phyloP scores from a whole-genome alignment of 1,140 invertebrate genomes.

The Idris sp. region DNA sequence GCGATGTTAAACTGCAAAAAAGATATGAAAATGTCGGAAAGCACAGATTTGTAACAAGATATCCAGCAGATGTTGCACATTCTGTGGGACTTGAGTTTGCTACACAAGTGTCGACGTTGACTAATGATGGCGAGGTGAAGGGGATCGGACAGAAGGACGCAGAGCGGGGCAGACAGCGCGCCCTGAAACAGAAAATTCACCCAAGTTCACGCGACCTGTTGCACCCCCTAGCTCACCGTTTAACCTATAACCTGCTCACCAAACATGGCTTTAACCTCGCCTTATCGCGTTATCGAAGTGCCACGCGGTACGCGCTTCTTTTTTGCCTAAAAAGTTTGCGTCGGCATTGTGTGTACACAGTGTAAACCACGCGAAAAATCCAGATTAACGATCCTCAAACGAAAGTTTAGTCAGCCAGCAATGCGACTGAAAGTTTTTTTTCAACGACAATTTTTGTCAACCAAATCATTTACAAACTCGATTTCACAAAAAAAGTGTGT shows the following conservation, averaged over 20 bases:
- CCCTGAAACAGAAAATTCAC: conserved; percentile 78
- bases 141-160: conserved; percentile 65
- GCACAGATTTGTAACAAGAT: conserved; percentile 66
- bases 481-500: too few species aligned
- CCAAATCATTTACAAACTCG: too few species aligned
- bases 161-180: conserved; percentile 70
- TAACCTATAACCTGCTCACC: conserved; percentile 79
- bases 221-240: conserved; percentile 78
- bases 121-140: conserved; percentile 77
- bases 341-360: conserved; percentile 33
- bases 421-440: too few species aligned
- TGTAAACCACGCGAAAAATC: conserved; percentile 48
- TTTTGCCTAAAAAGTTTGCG: conserved; percentile 59
- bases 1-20: too few species aligned
- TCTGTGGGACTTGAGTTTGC: conserved; percentile 71
- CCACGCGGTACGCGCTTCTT: conserved; percentile 56
- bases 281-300: conserved; percentile 78
- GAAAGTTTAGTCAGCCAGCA: too few species aligned
- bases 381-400: conserved; percentile 33
- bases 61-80: conserved; percentile 75
- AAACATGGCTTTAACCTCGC: conserved; percentile 79
- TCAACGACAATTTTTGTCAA: too few species aligned
- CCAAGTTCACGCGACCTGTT: conserved; percentile 79
- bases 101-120: conserved; percentile 77
- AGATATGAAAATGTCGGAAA: conserved; percentile 38